phyloP scores from a whole-genome alignment of 1,140 invertebrate genomes.

The Goniozus legneri region DNA sequence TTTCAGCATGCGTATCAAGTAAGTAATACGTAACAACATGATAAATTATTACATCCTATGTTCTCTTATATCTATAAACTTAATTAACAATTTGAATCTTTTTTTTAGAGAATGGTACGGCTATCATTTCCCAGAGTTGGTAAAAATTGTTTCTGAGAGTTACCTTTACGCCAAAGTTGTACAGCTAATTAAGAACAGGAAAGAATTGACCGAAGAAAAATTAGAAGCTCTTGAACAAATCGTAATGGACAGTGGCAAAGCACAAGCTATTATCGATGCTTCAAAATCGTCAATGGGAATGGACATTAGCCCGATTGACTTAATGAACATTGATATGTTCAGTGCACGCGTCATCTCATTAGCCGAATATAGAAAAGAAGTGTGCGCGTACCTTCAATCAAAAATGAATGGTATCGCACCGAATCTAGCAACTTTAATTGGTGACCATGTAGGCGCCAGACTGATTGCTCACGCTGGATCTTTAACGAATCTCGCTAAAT shows the following conservation, averaged over 20 bases:
- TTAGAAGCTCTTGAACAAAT: slow-evolving; percentile 82
- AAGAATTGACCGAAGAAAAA: slow-evolving; percentile 78
- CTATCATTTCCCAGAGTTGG: slow-evolving; percentile 98
- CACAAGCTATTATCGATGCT: slow-evolving; percentile 88
- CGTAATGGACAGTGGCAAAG: slow-evolving; percentile 87
- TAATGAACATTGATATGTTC: slow-evolving; percentile 95
- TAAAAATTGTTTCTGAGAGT: slow-evolving; percentile 95
- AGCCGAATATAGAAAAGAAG: slow-evolving; percentile 84
- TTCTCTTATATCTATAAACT: no score
- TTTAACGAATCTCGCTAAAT: slow-evolving; percentile 96
- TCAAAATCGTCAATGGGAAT: slow-evolving; percentile 98
- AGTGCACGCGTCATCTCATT: slow-evolving; percentile 83
- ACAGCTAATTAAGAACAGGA: slow-evolving; percentile 86
- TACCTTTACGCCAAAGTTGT: slow-evolving; percentile 85
- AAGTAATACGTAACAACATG: no score
- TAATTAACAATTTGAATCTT: slow-evolving; percentile 10
- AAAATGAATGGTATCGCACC: slow-evolving; percentile 97
- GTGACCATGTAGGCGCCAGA: slow-evolving; percentile 96
- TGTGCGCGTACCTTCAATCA: slow-evolving; percentile 82
- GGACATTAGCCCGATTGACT: slow-evolving; percentile 94
- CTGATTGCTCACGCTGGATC: slow-evolving; percentile 97
- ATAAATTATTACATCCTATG: no score
- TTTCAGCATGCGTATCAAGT: slow-evolving; percentile 94
- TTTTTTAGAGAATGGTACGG: slow-evolving; percentile 85
- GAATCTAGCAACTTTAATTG: slow-evolving; percentile 89